Percentiles rank a stretch among this genome's conserved stretches.
Evolutionary conservation across 1,140 invertebrate species (phyloP).

Genomic region (Saccostrea glomerata): DNA sequence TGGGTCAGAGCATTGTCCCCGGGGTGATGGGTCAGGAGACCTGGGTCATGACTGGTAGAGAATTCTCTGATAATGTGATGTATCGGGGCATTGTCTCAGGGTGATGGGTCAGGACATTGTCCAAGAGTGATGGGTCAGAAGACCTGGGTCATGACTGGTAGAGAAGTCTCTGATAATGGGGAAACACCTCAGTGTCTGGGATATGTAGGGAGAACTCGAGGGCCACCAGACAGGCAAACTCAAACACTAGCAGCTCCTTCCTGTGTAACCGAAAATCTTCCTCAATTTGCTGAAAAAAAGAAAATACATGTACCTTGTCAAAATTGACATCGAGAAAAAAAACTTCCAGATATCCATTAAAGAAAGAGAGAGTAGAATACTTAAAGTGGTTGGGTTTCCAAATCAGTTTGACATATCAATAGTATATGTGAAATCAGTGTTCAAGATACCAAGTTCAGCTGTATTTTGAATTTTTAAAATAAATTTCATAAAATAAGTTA

Average conservation of each 20-base stretch:
- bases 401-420: too few species aligned
- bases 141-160: conserved; percentile 69
- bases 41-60: conserved; percentile 71
- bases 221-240: conserved; percentile 96
- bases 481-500: too few species aligned
- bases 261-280: conserved; percentile 93
- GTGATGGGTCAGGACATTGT: background rate
- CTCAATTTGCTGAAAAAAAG: conserved; percentile 88
- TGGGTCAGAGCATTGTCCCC: too few species aligned
- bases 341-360: too few species aligned
- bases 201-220: conserved; percentile 96
- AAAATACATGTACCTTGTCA: too few species aligned
- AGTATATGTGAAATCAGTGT: too few species aligned
- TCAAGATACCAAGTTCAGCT: too few species aligned
- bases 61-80: conserved; percentile 93
- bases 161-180: conserved; percentile 93
- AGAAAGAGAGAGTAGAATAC: too few species aligned
- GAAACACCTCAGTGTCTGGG: conserved; percentile 93
- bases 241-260: conserved; percentile 93
- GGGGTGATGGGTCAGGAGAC: background rate
- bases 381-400: too few species aligned
- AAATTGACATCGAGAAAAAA: too few species aligned
- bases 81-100: background rate
- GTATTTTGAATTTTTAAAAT: too few species aligned
- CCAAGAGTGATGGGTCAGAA: background rate